Conservation (phyloP, 2,888 invertebrate species). For the Conus canariensis region DNA sequence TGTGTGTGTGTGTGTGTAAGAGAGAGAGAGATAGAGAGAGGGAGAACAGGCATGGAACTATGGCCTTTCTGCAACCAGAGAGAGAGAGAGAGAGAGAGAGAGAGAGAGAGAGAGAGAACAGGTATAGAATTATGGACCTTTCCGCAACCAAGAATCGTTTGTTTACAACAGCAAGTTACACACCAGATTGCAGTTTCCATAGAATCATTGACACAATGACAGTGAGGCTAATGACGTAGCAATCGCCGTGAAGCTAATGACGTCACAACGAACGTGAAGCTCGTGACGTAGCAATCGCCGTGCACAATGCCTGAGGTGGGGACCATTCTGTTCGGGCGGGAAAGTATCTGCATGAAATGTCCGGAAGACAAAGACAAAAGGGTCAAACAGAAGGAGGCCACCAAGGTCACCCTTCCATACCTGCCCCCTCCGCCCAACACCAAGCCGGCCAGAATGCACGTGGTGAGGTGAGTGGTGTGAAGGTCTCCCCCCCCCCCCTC, state of each 20-base stretch:
- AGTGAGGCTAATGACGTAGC: neutral
- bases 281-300: no score
- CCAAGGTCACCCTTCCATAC: conserved; percentile 22
- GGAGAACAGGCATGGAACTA: no score
- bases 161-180: no score
- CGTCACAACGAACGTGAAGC: no score
- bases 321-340: conserved; percentile 31
- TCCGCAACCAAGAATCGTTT: no score
- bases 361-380: conserved; percentile 5
- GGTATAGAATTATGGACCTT: no score
- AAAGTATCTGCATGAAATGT: conserved; percentile 21
- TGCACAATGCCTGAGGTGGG: conserved; percentile 9
- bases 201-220: neutral
- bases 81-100: no score
- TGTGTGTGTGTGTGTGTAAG: no score
- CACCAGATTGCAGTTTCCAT: neutral
- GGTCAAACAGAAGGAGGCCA: neutral
- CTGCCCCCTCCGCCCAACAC: conserved; percentile 18
- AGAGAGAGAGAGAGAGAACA: no score
- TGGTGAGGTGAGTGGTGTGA: neutral
- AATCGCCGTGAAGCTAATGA: no score
- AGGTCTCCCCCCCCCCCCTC: neutral
- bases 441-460: neutral
- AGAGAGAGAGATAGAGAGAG: no score
- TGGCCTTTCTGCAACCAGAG: no score